Conservation (phyloP, 2,113 vertebrate genomes). For the Dolichotis patagonum region DNA sequence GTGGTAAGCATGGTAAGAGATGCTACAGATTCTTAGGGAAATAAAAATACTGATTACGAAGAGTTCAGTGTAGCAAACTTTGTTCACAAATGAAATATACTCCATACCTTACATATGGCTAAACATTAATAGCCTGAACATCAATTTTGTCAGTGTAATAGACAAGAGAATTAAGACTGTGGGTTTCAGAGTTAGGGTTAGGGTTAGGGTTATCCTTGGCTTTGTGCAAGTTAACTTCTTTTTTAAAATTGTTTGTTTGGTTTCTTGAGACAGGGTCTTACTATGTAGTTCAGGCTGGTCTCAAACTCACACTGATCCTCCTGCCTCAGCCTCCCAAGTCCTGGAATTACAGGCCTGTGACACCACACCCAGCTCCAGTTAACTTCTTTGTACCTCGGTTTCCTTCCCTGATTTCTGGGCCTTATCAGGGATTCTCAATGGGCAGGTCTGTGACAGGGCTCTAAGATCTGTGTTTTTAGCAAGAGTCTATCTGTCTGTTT, state of each 20-base stretch:
- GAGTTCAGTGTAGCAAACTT: not conserved
- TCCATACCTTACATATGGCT: not conserved
- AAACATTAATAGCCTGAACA: not conserved
- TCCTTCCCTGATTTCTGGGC: not conserved
- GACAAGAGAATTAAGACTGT: not conserved
- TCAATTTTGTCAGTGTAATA: not conserved
- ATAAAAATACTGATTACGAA: not conserved
- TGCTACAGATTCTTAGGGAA: slow-evolving; percentile 9
- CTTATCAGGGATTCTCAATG: not conserved
- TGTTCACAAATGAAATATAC: not conserved
- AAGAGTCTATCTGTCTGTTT: not conserved
- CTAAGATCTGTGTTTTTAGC: not conserved
- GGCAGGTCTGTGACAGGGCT: not conserved
- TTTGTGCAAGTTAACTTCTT: too few relatives aligned
- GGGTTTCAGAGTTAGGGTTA: not conserved
- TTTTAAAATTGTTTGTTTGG: too few relatives aligned
- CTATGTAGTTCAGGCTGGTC: too few relatives aligned
- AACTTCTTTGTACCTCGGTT: not conserved
- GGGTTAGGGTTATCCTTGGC: too few relatives aligned
- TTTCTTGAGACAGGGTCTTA: too few relatives aligned
- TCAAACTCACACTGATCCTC: too few relatives aligned
- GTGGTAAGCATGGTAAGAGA: not conserved
- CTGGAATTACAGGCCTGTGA: too few relatives aligned
- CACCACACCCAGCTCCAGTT: not conserved
- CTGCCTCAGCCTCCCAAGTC: too few relatives aligned